phyloP scores from a whole-genome alignment of 2,888 invertebrate genomes.

The Mesorhabditis spiculigera region DNA sequence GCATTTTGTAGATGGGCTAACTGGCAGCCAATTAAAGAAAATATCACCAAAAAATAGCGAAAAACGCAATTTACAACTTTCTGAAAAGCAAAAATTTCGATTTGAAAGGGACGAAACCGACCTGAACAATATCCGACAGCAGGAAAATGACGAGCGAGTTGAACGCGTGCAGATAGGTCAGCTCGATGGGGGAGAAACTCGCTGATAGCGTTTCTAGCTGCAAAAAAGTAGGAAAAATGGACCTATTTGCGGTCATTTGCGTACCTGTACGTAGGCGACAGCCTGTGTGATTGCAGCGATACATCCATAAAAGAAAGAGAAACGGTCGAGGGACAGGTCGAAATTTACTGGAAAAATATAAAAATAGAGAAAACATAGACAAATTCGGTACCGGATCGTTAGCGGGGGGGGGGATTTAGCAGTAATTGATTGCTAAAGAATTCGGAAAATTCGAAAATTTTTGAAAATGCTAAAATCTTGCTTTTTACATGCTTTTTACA shows the following conservation, averaged over 20 bases:
- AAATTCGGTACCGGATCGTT: no score
- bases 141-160: conserved; percentile 54
- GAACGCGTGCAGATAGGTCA: conserved; percentile 55
- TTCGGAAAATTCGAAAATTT: no score
- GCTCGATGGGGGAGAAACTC: conserved; percentile 32
- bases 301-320: conserved; percentile 46
- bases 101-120: conserved; percentile 10
- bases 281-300: conserved; percentile 39
- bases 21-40: not conserved
- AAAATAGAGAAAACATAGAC: no score
- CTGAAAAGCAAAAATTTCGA: not conserved
- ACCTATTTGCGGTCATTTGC: not conserved
- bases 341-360: conserved; percentile 40
- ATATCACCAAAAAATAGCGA: not conserved
- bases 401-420: no score
- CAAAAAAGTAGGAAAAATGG: conserved; percentile 8
- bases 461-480: no score
- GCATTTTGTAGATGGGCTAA: no score
- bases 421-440: no score
- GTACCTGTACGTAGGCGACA: conserved; percentile 21
- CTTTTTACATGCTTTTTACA: no score
- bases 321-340: conserved; percentile 46
- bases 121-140: conserved; percentile 50
- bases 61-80: not conserved
- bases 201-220: conserved; percentile 30